These are phyloP conservation scores for Megaceryle torquata DNA, from an alignment of 2,113 vertebrate genomes.

Conservation along the genomic window DNA sequence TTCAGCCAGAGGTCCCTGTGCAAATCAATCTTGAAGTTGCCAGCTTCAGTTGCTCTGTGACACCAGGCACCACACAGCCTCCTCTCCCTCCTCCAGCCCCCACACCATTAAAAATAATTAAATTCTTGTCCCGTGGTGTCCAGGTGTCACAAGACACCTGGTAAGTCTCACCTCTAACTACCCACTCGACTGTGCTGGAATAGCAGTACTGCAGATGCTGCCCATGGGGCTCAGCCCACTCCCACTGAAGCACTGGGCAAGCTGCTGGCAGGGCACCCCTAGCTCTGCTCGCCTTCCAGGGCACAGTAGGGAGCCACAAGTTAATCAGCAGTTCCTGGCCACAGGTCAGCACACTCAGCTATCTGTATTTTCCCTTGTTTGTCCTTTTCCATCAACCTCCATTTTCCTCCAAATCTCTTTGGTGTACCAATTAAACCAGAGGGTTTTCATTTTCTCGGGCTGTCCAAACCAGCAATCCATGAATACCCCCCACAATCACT, in stretches of 20 bases:
- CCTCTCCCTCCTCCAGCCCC: neutral
- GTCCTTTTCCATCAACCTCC: conserved; percentile 8
- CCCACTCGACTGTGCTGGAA: neutral
- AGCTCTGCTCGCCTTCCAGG: neutral
- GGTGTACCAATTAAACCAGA: conserved; percentile 48
- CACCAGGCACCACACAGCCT: neutral
- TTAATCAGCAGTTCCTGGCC: neutral
- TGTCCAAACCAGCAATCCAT: neutral
- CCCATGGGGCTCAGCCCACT: neutral
- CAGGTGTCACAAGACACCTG: conserved; percentile 52
- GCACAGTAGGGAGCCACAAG: neutral
- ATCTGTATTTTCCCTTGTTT: neutral
- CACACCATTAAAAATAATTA: conserved; percentile 52
- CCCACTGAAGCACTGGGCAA: rapidly evolving
- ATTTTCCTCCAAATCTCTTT: conserved; percentile 19
- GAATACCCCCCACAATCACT: conserved; percentile 52
- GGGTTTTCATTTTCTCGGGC: conserved; percentile 55
- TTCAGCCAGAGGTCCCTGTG: neutral
- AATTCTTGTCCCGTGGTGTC: neutral
- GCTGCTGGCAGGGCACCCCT: neutral
- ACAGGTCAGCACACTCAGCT: neutral
- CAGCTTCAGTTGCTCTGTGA: neutral
- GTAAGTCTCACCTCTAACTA: conserved; percentile 39
- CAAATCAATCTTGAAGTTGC: neutral
- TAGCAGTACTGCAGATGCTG: neutral